Percentiles rank a stretch among this genome's conserved stretches.
These are phyloP conservation scores for Teleiodes luculella DNA, from an alignment of 2,888 invertebrate genomes.

Conservation along the genomic window DNA sequence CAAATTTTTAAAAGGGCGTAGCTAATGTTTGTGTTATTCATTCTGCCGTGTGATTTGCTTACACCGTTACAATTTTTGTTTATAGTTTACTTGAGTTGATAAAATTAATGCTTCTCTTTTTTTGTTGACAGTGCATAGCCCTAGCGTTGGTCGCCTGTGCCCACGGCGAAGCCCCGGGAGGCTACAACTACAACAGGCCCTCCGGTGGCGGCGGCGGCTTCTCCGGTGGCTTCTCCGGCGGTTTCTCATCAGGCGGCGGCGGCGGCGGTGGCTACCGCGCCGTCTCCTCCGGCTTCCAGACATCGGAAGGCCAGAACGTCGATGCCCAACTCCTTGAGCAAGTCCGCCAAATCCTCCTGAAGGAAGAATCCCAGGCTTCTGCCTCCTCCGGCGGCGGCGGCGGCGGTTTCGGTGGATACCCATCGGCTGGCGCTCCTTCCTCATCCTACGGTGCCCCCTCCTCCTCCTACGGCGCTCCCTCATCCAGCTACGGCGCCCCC, in stretches of 20 bases:
- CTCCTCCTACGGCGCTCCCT: conserved; percentile 81
- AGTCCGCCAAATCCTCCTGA: conserved; percentile 90
- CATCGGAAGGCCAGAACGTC: conserved; percentile 90
- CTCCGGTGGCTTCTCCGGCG: conserved; percentile 65
- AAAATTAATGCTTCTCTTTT: conserved; percentile 4
- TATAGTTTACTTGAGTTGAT: neutral
- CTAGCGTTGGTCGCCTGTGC: conserved; percentile 87
- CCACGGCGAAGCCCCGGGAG: conserved; percentile 86
- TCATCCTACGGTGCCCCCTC: conserved; percentile 83
- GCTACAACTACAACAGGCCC: conserved; percentile 87
- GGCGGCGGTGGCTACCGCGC: conserved; percentile 60
- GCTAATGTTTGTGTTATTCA: neutral
- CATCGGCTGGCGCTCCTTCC: conserved; percentile 78
- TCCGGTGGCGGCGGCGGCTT: conserved; percentile 62
- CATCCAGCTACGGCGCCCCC: conserved; percentile 82
- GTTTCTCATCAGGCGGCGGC: conserved; percentile 80
- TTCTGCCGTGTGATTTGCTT: neutral
- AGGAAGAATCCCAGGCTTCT: conserved; percentile 84
- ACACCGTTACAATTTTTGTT: no score
- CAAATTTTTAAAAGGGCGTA: neutral
- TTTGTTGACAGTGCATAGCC: conserved; percentile 85
- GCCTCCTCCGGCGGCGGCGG: conserved; percentile 71
- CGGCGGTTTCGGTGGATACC: conserved; percentile 69
- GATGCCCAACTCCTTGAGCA: conserved; percentile 89
- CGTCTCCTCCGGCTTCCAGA: conserved; percentile 75